These are phyloP conservation scores for Euzophera pinguis DNA, from an alignment of 2,888 invertebrate genomes.

Conservation along the genomic window DNA sequence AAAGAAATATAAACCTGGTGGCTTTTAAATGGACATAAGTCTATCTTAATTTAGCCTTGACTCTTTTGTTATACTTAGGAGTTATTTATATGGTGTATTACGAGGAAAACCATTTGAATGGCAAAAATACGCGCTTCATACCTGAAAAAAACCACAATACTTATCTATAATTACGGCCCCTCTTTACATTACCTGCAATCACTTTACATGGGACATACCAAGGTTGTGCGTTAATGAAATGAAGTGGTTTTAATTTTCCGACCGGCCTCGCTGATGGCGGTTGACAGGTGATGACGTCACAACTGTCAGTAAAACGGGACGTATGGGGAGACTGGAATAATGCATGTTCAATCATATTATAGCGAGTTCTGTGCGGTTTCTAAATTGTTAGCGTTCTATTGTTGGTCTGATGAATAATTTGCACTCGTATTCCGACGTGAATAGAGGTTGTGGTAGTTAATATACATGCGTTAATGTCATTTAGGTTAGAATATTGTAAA, in stretches of 20 bases:
- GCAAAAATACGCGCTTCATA: too few species aligned
- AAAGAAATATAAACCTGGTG: too few species aligned
- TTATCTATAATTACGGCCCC: not conserved
- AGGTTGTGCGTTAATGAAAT: slow-evolving; percentile 2
- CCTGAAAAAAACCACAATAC: not conserved
- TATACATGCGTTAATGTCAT: not conserved
- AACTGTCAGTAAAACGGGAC: not conserved
- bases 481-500: not conserved
- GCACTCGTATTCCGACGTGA: not conserved
- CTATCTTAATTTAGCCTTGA: too few species aligned
- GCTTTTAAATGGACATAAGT: too few species aligned
- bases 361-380: not conserved
- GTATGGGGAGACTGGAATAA: slow-evolving; percentile 2
- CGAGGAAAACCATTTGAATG: too few species aligned
- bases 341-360: slow-evolving; percentile 9
- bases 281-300: slow-evolving; percentile 10
- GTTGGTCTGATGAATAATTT: slow-evolving; percentile 7
- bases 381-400: slow-evolving; percentile 4
- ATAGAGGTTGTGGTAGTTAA: not conserved
- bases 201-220: slow-evolving; percentile 1
- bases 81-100: too few species aligned
- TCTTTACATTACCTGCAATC: slow-evolving; percentile 45
- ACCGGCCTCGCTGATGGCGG: slow-evolving; percentile 5
- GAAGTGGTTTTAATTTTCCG: slow-evolving; percentile 10
- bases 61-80: too few species aligned